These are phyloP conservation scores for Chauna torquata DNA, from an alignment of 2,113 vertebrate genomes.

Conservation along the genomic window DNA sequence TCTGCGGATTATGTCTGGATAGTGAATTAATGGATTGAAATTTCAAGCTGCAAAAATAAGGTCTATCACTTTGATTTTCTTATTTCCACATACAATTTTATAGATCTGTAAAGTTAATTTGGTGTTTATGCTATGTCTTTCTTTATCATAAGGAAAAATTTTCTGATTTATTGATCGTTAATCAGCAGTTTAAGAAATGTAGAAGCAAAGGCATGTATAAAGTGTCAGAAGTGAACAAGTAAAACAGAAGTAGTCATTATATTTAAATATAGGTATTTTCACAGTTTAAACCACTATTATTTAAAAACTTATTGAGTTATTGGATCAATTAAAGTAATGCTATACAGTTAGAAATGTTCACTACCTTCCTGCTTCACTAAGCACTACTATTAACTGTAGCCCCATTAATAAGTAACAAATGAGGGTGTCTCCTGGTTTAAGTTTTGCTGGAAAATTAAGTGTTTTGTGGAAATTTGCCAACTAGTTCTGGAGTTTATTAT, in stretches of 20 bases:
- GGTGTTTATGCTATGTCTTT: background rate
- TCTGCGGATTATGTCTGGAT: background rate
- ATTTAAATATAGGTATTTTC: too few species aligned
- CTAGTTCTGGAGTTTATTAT: background rate
- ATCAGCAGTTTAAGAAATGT: background rate
- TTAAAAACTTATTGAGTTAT: background rate
- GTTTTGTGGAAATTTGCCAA: background rate
- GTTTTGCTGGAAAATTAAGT: background rate
- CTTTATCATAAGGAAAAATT: background rate
- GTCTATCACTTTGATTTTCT: background rate
- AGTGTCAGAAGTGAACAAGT: background rate
- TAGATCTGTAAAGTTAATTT: background rate
- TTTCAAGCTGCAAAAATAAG: background rate
- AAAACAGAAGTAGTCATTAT: too few species aligned
- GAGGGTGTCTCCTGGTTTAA: background rate
- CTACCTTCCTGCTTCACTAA: background rate
- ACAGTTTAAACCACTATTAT: background rate
- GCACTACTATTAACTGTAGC: background rate
- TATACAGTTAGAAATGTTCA: background rate
- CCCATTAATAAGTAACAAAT: background rate
- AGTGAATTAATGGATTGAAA: too few species aligned
- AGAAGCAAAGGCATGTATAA: background rate
- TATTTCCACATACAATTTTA: background rate
- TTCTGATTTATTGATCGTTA: constrained; percentile 4
- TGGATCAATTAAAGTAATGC: background rate